Conservation (phyloP, 2,113 vertebrate species). For the Carettochelys insculpta region DNA sequence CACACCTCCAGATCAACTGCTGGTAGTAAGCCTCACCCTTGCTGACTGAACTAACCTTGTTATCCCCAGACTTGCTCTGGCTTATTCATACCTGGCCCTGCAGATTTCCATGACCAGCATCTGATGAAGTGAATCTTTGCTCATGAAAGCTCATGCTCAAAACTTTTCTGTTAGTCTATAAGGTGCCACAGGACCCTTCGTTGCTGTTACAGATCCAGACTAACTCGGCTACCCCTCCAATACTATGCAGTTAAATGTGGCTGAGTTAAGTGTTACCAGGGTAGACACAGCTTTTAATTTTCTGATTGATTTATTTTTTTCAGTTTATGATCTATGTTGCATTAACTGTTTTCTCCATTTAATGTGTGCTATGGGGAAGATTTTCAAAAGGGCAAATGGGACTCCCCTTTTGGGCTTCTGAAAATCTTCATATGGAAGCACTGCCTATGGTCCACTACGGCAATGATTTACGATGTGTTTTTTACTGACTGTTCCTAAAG, state of each 20-base stretch:
- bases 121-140: too few relatives aligned
- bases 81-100: too few relatives aligned
- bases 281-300: background rate
- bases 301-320: background rate
- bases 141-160: too few relatives aligned
- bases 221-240: too few relatives aligned
- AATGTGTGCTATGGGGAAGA: background rate
- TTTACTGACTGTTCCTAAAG: background rate
- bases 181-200: too few relatives aligned
- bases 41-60: too few relatives aligned
- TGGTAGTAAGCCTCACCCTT: too few relatives aligned
- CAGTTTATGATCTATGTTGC: background rate
- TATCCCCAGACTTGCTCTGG: too few relatives aligned
- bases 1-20: too few relatives aligned
- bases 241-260: background rate
- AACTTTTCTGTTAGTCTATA: too few relatives aligned
- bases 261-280: background rate
- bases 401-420: background rate
- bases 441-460: background rate
- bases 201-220: too few relatives aligned
- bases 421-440: fast-evolving
- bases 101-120: too few relatives aligned
- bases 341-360: background rate
- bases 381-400: fast-evolving
- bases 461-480: background rate